Conservation (phyloP, 2,113 vertebrate species). For the Garra rufa region DNA sequence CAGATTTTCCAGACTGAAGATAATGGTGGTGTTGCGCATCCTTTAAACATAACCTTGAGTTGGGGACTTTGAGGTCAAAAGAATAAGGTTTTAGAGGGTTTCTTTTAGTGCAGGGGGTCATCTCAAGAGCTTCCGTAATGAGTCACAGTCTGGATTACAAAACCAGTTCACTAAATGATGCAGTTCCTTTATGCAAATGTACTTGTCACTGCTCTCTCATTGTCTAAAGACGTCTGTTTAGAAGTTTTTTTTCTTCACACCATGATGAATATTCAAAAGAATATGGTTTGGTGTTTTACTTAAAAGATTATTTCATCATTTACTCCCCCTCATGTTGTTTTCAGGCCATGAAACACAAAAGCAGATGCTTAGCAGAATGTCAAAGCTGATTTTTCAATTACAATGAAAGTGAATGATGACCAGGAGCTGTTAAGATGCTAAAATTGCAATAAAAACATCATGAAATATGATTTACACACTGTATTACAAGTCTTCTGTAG, state of each 20-base stretch:
- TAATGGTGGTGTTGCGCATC: constrained; percentile 19
- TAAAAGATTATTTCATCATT: not conserved
- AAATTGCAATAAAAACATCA: not conserved
- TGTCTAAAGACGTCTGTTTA: constrained; percentile 7
- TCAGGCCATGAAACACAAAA: not conserved
- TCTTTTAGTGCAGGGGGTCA: constrained; percentile 6
- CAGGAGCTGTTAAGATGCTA: not conserved
- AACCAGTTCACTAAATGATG: not conserved
- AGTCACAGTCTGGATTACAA: not conserved
- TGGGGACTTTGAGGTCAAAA: constrained; percentile 18
- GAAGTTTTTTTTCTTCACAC: not conserved
- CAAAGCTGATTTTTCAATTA: not conserved
- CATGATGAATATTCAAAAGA: constrained; percentile 20
- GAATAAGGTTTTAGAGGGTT: constrained; percentile 6
- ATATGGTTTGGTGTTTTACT: not conserved
- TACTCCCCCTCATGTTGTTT: not conserved
- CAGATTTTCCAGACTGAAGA: constrained; percentile 39
- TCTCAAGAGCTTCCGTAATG: not conserved
- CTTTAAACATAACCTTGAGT: constrained; percentile 30
- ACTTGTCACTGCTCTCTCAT: not conserved
- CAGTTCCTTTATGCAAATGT: constrained; percentile 14
- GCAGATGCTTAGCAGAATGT: constrained; percentile 1
- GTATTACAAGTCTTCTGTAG: not conserved
- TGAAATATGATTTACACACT: not conserved
- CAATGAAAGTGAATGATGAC: not conserved